Conservation (phyloP, 2,888 invertebrate genomes). For the Altica lythri region DNA sequence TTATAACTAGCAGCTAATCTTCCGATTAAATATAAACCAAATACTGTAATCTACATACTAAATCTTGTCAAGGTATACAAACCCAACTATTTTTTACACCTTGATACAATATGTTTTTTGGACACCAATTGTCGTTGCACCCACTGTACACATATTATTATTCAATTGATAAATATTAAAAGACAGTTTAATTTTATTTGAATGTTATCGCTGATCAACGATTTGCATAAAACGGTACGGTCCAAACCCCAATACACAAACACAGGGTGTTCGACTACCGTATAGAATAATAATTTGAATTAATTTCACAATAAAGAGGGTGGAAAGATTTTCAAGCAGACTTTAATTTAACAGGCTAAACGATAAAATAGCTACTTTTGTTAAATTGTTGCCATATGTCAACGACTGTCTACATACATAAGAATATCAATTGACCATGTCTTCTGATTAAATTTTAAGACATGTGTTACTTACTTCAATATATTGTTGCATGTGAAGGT, state of each 20-base stretch:
- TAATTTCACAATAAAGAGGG: slow-evolving; percentile 25
- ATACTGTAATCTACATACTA: too few relatives aligned
- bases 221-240: slow-evolving; percentile 34
- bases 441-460: too few relatives aligned
- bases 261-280: slow-evolving; percentile 26
- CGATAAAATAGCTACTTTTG: slow-evolving; percentile 12
- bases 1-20: too few relatives aligned
- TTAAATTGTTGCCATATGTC: slow-evolving; percentile 19
- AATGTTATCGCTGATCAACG: slow-evolving; percentile 17
- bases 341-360: slow-evolving; percentile 10
- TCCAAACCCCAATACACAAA: not conserved
- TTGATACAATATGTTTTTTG: too few relatives aligned
- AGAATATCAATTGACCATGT: slow-evolving; percentile 7
- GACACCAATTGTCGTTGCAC: not conserved
- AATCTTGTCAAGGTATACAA: too few relatives aligned
- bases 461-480: too few relatives aligned
- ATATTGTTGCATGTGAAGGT: too few relatives aligned
- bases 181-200: not conserved
- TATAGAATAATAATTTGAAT: slow-evolving; percentile 27
- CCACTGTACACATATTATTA: not conserved
- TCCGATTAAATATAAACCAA: too few relatives aligned
- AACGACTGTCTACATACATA: not conserved
- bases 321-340: slow-evolving; percentile 26
- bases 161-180: not conserved
- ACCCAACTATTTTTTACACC: too few relatives aligned